These are phyloP conservation scores for Sebastes schlegelii DNA, from an alignment of 2,113 vertebrate species.

Conservation along the genomic window DNA sequence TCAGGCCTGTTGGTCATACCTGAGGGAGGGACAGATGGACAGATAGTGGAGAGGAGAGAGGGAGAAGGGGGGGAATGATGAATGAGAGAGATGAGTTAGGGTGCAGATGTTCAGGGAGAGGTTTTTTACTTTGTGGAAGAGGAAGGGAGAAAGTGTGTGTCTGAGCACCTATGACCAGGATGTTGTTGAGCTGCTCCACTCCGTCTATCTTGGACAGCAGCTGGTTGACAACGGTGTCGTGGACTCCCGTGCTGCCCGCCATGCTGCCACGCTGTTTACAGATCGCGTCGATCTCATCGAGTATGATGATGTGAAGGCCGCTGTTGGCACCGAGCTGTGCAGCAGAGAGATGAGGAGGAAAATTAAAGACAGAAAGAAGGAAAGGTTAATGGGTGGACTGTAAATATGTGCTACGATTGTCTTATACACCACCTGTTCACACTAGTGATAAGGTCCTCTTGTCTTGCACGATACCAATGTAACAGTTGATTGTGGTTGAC, in stretches of 20 bases:
- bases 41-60: neutral
- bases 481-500: too few species aligned
- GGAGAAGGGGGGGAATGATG: neutral
- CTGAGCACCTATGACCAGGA: slow-evolving; percentile 93
- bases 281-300: slow-evolving; percentile 98
- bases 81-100: neutral
- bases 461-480: neutral
- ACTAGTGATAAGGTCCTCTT: too few species aligned
- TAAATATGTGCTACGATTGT: slow-evolving; percentile 25
- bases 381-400: neutral
- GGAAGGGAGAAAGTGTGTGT: neutral
- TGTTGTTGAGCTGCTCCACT: slow-evolving; percentile 98
- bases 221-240: slow-evolving; percentile 98
- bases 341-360: neutral
- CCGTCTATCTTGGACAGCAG: slow-evolving; percentile 97
- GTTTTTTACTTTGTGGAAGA: neutral
- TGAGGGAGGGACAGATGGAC: slow-evolving; percentile 66
- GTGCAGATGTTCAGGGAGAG: slow-evolving; percentile 32
- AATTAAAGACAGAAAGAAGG: neutral
- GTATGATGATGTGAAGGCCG: slow-evolving; percentile 97
- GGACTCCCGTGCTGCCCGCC: slow-evolving; percentile 96
- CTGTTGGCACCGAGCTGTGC: slow-evolving; percentile 94
- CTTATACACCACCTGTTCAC: neutral
- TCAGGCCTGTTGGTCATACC: slow-evolving; percentile 99
- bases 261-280: slow-evolving; percentile 98